These are phyloP conservation scores for Larimichthys polyactis DNA, from an alignment of 2,113 vertebrate species.

Conservation along the genomic window DNA sequence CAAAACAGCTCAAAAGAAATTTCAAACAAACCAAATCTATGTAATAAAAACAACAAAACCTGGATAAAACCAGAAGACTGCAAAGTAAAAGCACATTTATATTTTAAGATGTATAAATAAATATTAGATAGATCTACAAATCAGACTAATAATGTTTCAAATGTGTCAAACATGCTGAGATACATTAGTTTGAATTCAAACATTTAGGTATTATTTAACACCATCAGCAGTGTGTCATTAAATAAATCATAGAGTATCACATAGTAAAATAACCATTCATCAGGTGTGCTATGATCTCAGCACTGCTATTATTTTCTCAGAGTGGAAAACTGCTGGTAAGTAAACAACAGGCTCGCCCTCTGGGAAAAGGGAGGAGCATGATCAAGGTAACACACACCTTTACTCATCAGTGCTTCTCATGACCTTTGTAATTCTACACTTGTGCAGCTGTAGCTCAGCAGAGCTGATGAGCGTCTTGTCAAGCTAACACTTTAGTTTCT, in stretches of 20 bases:
- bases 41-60: too few relatives aligned
- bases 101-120: too few relatives aligned
- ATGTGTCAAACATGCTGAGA: too few relatives aligned
- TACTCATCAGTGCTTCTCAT: background rate
- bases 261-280: background rate
- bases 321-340: background rate
- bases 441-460: background rate
- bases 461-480: background rate
- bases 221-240: background rate
- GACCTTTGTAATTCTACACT: conserved; percentile 19
- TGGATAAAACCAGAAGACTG: too few relatives aligned
- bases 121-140: too few relatives aligned
- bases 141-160: too few relatives aligned
- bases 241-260: too few relatives aligned
- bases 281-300: background rate
- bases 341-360: background rate
- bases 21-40: too few relatives aligned
- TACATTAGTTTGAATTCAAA: too few relatives aligned
- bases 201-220: too few relatives aligned
- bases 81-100: too few relatives aligned
- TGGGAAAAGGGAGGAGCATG: conserved; percentile 20
- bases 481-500: background rate
- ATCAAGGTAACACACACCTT: conserved; percentile 7
- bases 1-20: too few relatives aligned
- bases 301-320: background rate